phyloP scores from a whole-genome alignment of 2,797 vertebrate species.

The Chelmon rostratus region DNA sequence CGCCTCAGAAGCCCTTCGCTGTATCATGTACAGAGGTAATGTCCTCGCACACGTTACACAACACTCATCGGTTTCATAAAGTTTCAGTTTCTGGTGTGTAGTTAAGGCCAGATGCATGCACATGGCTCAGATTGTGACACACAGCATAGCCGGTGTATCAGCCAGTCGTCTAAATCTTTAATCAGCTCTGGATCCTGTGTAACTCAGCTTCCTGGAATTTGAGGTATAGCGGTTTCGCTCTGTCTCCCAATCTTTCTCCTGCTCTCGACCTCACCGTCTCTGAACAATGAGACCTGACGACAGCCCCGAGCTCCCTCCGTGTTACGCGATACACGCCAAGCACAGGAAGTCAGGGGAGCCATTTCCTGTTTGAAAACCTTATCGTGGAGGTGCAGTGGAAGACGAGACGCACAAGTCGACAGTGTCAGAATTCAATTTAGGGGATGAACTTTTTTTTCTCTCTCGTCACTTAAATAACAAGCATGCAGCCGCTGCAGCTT shows the following conservation, averaged over 20 bases:
- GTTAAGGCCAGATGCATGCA: background rate
- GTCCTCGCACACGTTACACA: conserved; percentile 33
- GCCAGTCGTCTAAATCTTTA: conserved; percentile 72
- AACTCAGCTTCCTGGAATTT: conserved; percentile 49
- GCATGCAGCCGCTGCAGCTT: background rate
- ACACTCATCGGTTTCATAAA: conserved; percentile 34
- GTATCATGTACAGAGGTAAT: conserved; percentile 89
- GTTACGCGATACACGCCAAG: conserved; percentile 46
- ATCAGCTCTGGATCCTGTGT: conserved; percentile 59
- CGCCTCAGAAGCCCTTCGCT: conserved; percentile 85
- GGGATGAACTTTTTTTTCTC: conserved; percentile 3
- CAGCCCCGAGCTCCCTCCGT: conserved; percentile 14
- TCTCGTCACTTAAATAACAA: background rate
- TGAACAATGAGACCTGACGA: conserved; percentile 47
- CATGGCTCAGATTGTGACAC: conserved; percentile 14
- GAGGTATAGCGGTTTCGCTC: conserved; percentile 39
- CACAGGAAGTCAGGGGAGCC: conserved; percentile 57
- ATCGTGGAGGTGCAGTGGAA: conserved; percentile 22
- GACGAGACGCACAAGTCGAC: background rate
- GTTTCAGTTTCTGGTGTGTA: background rate
- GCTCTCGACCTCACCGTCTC: conserved; percentile 33
- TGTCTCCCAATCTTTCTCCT: conserved; percentile 23
- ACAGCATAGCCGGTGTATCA: background rate
- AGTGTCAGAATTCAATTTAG: conserved; percentile 12
- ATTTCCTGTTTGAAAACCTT: conserved; percentile 52